Evolutionary conservation across 2,113 vertebrate genomes (phyloP), one percentile per base, ranked within the genome.

Genomic region (Tichodroma muraria): DNA sequence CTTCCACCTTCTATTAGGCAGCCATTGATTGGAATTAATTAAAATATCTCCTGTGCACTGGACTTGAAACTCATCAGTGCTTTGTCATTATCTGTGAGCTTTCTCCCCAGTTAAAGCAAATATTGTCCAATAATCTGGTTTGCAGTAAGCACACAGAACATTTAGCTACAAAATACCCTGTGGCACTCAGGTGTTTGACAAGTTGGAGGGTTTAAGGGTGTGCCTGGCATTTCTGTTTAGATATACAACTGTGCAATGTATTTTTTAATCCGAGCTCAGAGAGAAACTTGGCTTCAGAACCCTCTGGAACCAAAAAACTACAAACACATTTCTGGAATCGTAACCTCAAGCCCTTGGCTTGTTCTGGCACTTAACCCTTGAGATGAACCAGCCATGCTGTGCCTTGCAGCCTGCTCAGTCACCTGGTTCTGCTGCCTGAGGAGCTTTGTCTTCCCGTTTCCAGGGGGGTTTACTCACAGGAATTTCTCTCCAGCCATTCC

Each of bases 201-300:
- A 80, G 57, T 49, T 80, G 61, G 73, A 76, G 53, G 8, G 37
- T 79, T 89, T 73, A 40, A 93, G 80, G 86, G 91, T 65, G 86
- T 92, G 83, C 57, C 89, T 71, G 40, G 84, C n/a, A n/a, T 53
- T 91, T 89, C 80, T 96, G 76, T 94, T 88, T 73, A 44, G 89
- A 59, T 50, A 61, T 6, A 78, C 90, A 92, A 86, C 69, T 31
- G 30, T 37, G 77, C 61, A 73, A 77, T 18, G 11, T 25, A 22
- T 11, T 87, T 89, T 87, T 73, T 6, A 91, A 85, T 71, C 47
- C 54, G 47, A 7, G 59, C 59, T 70, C 28, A 8, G 42, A 59
- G 40, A 65, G 60, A 89, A 91, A 79, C 71, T 73, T 83, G 72
- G 64, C 90, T 79, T 88, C 37, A 13, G 66, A 89, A 47, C 50